Evolutionary conservation across 2,888 invertebrate genomes (phyloP), one percentile per base, ranked within the genome.

Genomic region (Latrodectus elegans): DNA sequence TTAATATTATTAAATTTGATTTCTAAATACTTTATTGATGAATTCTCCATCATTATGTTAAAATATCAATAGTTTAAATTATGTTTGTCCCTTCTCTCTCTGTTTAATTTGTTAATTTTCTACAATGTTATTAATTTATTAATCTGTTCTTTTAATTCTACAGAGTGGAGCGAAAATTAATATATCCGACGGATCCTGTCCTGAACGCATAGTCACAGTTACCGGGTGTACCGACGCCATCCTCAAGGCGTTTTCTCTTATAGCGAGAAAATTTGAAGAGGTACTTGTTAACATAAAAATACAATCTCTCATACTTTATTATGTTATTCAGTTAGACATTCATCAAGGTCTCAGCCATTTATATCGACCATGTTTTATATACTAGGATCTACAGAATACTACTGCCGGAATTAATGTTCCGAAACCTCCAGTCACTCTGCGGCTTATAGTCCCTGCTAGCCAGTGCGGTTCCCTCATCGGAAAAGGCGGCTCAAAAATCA

Each of bases 221-320:
- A 99, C 99, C 90, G 99, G 99, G 91, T 96, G 97, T 92, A 97
- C 97, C 92, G 97, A 96, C 93, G 96, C 98, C 92, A 99, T 99
- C 93, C 98, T 97, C 94, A 97, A 98, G 94, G 99, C 99, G 90
- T 99, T 99, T 94, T 97, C 97, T 92, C 95, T 99, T 94, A 99
- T 99, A 93, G 99, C 98, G 95, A 97, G 97, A 94, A 99, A 99
- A 94, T 98, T 99, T 93, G 99, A 99, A 95, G 99, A 99, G 95
- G 98, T 98, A 82, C 72, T 49, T 60, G 22, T 64, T n/a, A 12
- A 17, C 26, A 17, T 17, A 68, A 68, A 26, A 17, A 17, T n/a
- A 10, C 2, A 67, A 2, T 15, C 51, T 72, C n/a, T 49, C 4
- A 60, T 38, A 38, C 6, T 6, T 38, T 6, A 38, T 38, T 4